Evolutionary conservation across 2,888 invertebrate genomes (phyloP).

Genomic region (Leptogaster cylindrica): DNA sequence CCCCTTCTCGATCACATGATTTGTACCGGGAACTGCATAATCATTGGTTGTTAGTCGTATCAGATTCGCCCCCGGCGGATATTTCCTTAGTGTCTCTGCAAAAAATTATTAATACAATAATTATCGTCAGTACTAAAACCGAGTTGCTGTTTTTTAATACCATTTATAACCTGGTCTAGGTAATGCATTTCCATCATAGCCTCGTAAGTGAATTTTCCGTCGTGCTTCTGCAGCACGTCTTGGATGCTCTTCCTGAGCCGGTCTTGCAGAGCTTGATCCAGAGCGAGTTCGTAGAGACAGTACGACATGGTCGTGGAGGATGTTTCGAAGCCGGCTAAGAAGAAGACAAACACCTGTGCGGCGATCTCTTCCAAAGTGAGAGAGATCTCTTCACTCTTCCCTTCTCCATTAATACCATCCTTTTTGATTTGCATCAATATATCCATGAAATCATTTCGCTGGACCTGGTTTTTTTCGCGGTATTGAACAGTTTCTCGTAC

Average conservation of each 20-base stretch:
- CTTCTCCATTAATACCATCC: not conserved
- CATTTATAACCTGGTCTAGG: slow-evolving; percentile 62
- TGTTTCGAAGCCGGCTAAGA: slow-evolving; percentile 65
- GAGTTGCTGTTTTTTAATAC: slow-evolving; percentile 54
- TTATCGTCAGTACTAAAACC: not conserved
- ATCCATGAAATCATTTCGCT: slow-evolving; percentile 44
- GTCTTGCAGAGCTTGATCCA: slow-evolving; percentile 61
- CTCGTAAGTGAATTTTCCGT: slow-evolving; percentile 62
- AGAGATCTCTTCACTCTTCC: slow-evolving; percentile 43
- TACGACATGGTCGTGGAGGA: slow-evolving; percentile 63
- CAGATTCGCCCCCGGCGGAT: slow-evolving; percentile 59
- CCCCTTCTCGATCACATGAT: slow-evolving; percentile 53
- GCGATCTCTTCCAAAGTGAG: slow-evolving; percentile 62
- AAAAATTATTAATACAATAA: slow-evolving; percentile 26
- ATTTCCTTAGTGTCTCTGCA: slow-evolving; percentile 62
- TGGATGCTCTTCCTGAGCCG: slow-evolving; percentile 61
- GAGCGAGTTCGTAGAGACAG: slow-evolving; percentile 63
- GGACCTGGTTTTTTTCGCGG: slow-evolving; percentile 41
- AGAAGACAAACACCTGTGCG: slow-evolving; percentile 66
- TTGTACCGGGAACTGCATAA: slow-evolving; percentile 54
- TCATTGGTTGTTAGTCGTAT: slow-evolving; percentile 56
- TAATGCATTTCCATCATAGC: slow-evolving; percentile 63
- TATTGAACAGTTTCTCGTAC: slow-evolving; percentile 42
- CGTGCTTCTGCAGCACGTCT: slow-evolving; percentile 55
- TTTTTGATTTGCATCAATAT: slow-evolving; percentile 30